Base-by-base conservation (phyloP, 2,797 vertebrate species). In the Arrhamphus sclerolepis region DNA sequence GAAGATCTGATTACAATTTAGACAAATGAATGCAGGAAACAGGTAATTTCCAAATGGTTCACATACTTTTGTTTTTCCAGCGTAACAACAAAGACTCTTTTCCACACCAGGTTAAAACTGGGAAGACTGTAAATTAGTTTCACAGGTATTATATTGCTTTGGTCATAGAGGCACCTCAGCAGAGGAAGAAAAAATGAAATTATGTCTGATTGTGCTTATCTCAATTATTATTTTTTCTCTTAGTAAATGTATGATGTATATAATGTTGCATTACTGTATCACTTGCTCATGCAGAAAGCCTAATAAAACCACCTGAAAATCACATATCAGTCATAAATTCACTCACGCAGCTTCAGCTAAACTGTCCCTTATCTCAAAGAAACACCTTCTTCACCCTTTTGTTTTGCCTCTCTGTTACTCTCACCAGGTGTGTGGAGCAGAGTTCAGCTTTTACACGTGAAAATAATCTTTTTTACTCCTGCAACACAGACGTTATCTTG, bases 281-380 rank as follows among this genome's bases (percentile, higher is more conserved):
- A 66, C 50, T 64, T 47, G 49, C 58, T 53, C 46, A 18, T 39
- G 6, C 38, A 48, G 62, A 66, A 18, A 50, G 53, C 39, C 48
- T 28, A 72, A 66, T 52, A 29, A 72, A 57, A 52, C 31, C 5
- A 21, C 26, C 16, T 49, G 17, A 50, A 64, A 70, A 52, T 13
- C 18, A 26, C 40, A 63, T 70, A 66, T 77, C 55, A 66, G 48
- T 78, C 66, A 19, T 40, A 58, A 66, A 76, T 55, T 29, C 66
- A 57, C 74, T 48, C 42, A 41, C 52, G 54, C 62, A 47, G 56
- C 56, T 70, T 53, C 18, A 44, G 65, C 70, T 56, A 73, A 76
- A 80, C 46, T 62, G 53, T 73, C 80, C 34, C 76, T 84, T 89
- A 85, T 92, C 88, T 81, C 75, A 86, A 76, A 81, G 80, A 75